Base-by-base conservation (phyloP, 2,113 vertebrate genomes). In the Psilopogon haemacephalus region DNA sequence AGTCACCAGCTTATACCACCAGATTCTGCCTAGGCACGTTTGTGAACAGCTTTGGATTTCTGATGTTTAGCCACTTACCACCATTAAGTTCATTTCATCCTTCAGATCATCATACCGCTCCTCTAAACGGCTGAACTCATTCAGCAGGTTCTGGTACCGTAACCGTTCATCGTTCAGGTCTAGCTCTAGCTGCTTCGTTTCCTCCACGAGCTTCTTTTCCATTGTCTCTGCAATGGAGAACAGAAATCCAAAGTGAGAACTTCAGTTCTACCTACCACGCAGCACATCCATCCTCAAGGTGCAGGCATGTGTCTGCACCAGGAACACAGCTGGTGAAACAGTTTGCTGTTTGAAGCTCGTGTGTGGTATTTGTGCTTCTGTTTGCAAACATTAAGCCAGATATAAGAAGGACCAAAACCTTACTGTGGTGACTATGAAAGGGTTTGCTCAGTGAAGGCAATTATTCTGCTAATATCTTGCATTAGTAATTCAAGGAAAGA, bases 121-220 rank as follows among this genome's bases (percentile, higher is more conserved):
- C 97, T 99, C 99, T 52, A 99, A 96, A 77, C 98, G 98, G 84
- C 98, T 99, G 96, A 99, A 99, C 93, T 99, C 99, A 35, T 98
- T 98, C 80, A 99, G 98, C 73, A 99, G 98, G 97, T 99, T 99
- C 98, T 99, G 99, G 86, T 99, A 99, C 73, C 99, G 98, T 21
- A 99, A 97, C 15, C 99, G 97, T 44, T 99, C 99, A 74, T 99
- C 99, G 28, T 99, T 99, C 96, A 99, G 97, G 82, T 99, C 99
- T 1, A 98, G 98, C 95, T 99, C 98, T 87, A 99, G 96, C 96
- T 99, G 99, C 89, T 98, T 98, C 0, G 99, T 99, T 97, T 99
- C 99, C 97, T 99, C 98, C 60, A 97, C 96, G 30, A 99, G 95
- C 40, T 97, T 98, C 94, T 97, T 99, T 11, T 98, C 97, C 98